These are phyloP conservation scores for Sphyrna mokarran DNA, from an alignment of 2,113 vertebrate species.

Conservation along the genomic window DNA sequence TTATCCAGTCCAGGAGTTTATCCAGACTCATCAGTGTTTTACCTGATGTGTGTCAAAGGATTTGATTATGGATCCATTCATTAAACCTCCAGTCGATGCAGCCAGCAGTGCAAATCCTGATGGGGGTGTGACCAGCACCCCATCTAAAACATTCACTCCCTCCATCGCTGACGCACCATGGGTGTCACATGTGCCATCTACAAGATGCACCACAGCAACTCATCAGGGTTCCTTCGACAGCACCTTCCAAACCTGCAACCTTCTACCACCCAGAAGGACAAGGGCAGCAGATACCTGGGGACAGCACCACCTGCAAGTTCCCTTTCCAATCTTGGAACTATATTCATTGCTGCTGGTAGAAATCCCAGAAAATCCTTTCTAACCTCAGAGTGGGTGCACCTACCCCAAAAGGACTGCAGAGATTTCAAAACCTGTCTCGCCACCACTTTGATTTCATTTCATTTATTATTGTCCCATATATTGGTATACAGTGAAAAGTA, in stretches of 20 bases:
- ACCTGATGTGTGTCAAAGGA: not conserved
- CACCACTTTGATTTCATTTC: too few relatives aligned
- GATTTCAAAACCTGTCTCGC: not conserved
- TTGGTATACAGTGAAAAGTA: too few relatives aligned
- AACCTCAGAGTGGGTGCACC: not conserved
- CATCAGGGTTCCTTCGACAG: not conserved
- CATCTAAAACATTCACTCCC: not conserved
- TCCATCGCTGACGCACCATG: not conserved
- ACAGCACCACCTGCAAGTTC: not conserved
- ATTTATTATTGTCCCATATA: too few relatives aligned
- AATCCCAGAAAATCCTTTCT: too few relatives aligned
- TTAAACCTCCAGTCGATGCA: not conserved
- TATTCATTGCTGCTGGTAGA: not conserved
- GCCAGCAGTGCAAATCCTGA: not conserved
- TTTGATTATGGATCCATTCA: not conserved
- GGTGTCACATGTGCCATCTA: not conserved
- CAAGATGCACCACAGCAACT: not conserved
- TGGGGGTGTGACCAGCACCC: not conserved
- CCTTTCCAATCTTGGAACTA: not conserved
- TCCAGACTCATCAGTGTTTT: not conserved
- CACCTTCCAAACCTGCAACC: not conserved
- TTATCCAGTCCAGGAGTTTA: not conserved
- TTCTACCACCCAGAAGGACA: not conserved
- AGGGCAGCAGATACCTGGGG: not conserved
- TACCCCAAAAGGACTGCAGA: not conserved